phyloP scores from a whole-genome alignment of 2,888 invertebrate species.

The Polyploca ridens region DNA sequence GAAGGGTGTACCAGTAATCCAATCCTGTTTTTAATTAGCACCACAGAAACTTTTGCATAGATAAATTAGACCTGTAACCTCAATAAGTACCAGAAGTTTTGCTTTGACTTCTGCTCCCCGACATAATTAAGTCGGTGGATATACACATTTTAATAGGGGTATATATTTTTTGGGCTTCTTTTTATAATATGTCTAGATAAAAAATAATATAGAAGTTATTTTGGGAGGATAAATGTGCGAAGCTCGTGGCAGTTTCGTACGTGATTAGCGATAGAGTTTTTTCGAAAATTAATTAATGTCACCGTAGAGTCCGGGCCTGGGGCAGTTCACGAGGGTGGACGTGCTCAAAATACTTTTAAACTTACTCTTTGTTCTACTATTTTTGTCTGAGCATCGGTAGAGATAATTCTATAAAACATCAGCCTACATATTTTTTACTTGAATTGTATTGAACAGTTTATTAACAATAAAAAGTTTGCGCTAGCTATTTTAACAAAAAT shows the following conservation, averaged over 20 bases:
- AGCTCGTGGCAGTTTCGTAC: slow-evolving; percentile 45
- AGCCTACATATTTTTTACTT: not conserved
- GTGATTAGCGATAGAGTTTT: slow-evolving; percentile 63
- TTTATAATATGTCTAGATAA: not conserved
- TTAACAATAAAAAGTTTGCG: not conserved
- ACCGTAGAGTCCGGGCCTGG: slow-evolving; percentile 48
- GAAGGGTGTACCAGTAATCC: slow-evolving; percentile 61
- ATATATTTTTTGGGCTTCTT: not conserved
- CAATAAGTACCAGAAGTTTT: slow-evolving; percentile 12
- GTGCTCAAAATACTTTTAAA: slow-evolving; percentile 76
- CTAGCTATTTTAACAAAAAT: not conserved
- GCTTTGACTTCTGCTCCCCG: slow-evolving; percentile 2
- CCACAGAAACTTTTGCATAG: slow-evolving; percentile 43
- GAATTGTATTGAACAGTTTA: not conserved
- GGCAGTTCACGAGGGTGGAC: slow-evolving; percentile 54
- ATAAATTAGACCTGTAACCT: slow-evolving; percentile 32
- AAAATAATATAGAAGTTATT: not conserved
- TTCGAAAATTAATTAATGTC: slow-evolving; percentile 76
- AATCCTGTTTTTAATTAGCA: slow-evolving; percentile 68
- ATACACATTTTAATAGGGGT: not conserved
- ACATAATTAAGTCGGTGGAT: slow-evolving; percentile 10
- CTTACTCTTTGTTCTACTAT: slow-evolving; percentile 59
- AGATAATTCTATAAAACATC: not conserved
- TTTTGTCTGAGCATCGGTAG: slow-evolving; percentile 50
- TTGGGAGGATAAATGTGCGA: slow-evolving; percentile 23